Evolutionary conservation across 2,888 invertebrate genomes (phyloP).

Genomic region (Tanaodytes sp.): DNA sequence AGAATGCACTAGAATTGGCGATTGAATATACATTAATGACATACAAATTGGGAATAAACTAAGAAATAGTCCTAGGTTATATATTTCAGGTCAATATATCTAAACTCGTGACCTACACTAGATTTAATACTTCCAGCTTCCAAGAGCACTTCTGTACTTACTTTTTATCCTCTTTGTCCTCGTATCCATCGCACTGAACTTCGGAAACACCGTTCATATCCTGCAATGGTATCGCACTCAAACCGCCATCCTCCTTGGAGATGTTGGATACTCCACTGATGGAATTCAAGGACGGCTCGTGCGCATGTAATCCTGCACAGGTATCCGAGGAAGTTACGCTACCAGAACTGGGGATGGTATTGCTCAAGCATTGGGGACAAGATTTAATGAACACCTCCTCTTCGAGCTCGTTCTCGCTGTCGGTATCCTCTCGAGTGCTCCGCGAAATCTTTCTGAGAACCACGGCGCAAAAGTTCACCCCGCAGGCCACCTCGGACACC

Average conservation of each 20-base stretch:
- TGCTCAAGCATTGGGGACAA: slow-evolving; percentile 77
- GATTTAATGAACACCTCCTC: slow-evolving; percentile 79
- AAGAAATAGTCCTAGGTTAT: too few species aligned
- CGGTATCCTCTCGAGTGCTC: slow-evolving; percentile 71
- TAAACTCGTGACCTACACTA: too few species aligned
- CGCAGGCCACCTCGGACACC: slow-evolving; percentile 82
- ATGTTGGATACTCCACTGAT: slow-evolving; percentile 72
- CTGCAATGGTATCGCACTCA: slow-evolving; percentile 60
- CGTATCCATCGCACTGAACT: slow-evolving; percentile 41
- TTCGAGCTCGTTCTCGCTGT: slow-evolving; percentile 77
- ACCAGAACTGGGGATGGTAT: slow-evolving; percentile 62
- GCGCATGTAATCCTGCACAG: slow-evolving; percentile 78
- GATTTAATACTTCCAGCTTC: too few species aligned
- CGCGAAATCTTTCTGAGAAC: slow-evolving; percentile 79
- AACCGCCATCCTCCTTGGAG: slow-evolving; percentile 74
- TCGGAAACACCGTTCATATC: slow-evolving; percentile 41
- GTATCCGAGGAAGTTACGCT: slow-evolving; percentile 78
- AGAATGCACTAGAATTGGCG: too few species aligned
- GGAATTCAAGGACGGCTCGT: slow-evolving; percentile 76
- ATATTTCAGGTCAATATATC: too few species aligned
- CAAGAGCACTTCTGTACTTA: too few species aligned
- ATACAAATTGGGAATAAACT: too few species aligned
- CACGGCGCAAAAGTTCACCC: slow-evolving; percentile 84
- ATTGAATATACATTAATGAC: too few species aligned
- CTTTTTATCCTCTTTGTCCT: slow-evolving; percentile 63